Evolutionary conservation across 92 coral and sea anemone genomes (phyloP), one percentile per base, ranked within the genome.

Genomic region (Virgularia gustaviana): DNA sequence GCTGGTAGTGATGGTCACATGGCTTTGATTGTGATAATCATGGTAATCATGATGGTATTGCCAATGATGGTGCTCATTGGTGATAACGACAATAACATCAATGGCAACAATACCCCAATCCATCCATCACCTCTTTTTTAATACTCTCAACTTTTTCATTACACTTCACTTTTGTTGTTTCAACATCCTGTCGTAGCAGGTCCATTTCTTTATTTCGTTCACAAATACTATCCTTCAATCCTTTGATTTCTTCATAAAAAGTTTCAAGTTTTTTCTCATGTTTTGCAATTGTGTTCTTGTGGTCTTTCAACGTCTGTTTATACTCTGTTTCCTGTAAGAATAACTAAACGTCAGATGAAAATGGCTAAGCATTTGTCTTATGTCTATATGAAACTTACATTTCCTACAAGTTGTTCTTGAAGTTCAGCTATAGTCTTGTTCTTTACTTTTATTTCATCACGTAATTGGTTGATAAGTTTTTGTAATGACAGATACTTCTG

Each of bases 401-500:
- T 83, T 61, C 31, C 57, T 25, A 45, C 59, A 30, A 86, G 75
- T 33, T 72, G 61, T 44, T 79, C 81, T 67, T 86, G 88, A 37
- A 86, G 49, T 60, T 89, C 88, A 36, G 76, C 20, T 45, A 89
- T 82, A 32, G 45, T 61, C 22, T 35, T 77, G 49, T 57, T 57
- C 79, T 86, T 86, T 20, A 72, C 79, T 37, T 83, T 89, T 22
- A 86, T 49, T 76, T 89, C 90, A 53, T 74, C 83, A 29, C 79
- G 81, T 15, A 82, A 61, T 74, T 89, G 86, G n/a, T 81, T 89
- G 18, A 81, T 67, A 10, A 85, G 44, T 63, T 86, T 86, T 71
- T 89, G 96, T 33, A 83, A 83, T 9, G 90, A 83, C 22, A 79
- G 30, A 62, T 67, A 83, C 56, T 86, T 89, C 31, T 79, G 62